These are phyloP conservation scores for Pissodes strobi DNA, from an alignment of 1,140 invertebrate genomes.

Conservation along the genomic window DNA sequence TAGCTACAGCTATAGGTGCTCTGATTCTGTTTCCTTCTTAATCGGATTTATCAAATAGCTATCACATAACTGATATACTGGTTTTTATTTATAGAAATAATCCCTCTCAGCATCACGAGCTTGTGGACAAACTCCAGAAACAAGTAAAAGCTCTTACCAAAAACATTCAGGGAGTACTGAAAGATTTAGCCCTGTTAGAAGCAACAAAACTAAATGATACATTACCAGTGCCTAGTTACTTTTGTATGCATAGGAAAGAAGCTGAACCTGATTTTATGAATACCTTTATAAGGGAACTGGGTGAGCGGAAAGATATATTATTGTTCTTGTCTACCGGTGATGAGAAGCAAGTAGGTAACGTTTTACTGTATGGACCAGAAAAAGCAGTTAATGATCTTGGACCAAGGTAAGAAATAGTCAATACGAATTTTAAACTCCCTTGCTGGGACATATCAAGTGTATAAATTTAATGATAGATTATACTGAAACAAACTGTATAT, in stretches of 20 bases:
- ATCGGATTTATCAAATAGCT: too few species aligned
- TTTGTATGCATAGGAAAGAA: constrained; percentile 69
- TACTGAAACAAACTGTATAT: background rate
- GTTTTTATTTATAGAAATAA: constrained; percentile 64
- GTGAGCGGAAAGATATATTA: constrained; percentile 62
- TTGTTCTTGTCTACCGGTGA: constrained; percentile 73
- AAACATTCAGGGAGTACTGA: constrained; percentile 65
- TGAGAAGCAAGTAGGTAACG: constrained; percentile 67
- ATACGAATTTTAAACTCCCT: too few species aligned
- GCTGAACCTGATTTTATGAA: constrained; percentile 75
- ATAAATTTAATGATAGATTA: background rate
- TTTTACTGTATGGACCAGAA: constrained; percentile 65
- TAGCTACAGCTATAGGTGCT: too few species aligned
- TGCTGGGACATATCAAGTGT: background rate
- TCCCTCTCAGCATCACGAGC: constrained; percentile 67
- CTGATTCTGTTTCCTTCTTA: too few species aligned
- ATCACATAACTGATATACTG: too few species aligned
- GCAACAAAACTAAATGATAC: constrained; percentile 59
- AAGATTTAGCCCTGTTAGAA: constrained; percentile 62
- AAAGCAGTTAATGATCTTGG: constrained; percentile 58
- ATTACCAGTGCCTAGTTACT: constrained; percentile 61
- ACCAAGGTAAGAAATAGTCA: constrained; percentile 59
- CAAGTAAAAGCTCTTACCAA: constrained; percentile 68
- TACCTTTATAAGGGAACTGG: constrained; percentile 65
- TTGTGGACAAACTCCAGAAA: constrained; percentile 74